phyloP scores from a whole-genome alignment of 35 echinoderm and acorn worm species.

The Nesometra sesokonis region DNA sequence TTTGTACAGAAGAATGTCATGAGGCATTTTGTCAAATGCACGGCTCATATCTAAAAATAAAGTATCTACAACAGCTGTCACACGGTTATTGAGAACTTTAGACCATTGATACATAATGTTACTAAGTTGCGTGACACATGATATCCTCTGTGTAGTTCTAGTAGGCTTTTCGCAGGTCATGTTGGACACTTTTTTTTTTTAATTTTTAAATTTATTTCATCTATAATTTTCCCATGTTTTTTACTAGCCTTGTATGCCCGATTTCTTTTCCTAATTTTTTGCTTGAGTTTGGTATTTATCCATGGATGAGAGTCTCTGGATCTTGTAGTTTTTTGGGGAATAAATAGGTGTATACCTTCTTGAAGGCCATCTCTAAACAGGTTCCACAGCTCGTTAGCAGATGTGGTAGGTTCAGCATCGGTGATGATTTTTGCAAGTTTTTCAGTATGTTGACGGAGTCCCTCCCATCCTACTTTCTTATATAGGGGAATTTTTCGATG shows the following conservation, averaged over 20 bases:
- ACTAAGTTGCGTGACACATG: background rate
- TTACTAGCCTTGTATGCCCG: too few relatives aligned
- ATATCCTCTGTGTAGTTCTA: too few relatives aligned
- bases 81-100: background rate
- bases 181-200: too few relatives aligned
- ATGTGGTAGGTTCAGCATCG: background rate
- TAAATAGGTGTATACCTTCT: too few relatives aligned
- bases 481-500: too few relatives aligned
- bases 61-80: background rate
- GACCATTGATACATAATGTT: background rate
- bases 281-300: too few relatives aligned
- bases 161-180: too few relatives aligned
- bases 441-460: background rate
- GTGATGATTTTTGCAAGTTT: background rate
- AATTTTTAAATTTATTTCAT: too few relatives aligned
- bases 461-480: too few relatives aligned
- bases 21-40: background rate
- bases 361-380: background rate
- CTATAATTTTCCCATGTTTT: too few relatives aligned
- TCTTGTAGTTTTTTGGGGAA: conserved; percentile 17
- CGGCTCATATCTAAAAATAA: background rate
- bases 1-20: background rate
- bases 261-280: conserved; percentile 17
- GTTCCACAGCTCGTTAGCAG: background rate
- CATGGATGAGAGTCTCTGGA: too few relatives aligned